A percentile compares a stretch with the other conserved stretches of the same genome.
Evolutionary conservation across 2,888 invertebrate species (phyloP).

Genomic region (Tuberolachnus salignus): DNA sequence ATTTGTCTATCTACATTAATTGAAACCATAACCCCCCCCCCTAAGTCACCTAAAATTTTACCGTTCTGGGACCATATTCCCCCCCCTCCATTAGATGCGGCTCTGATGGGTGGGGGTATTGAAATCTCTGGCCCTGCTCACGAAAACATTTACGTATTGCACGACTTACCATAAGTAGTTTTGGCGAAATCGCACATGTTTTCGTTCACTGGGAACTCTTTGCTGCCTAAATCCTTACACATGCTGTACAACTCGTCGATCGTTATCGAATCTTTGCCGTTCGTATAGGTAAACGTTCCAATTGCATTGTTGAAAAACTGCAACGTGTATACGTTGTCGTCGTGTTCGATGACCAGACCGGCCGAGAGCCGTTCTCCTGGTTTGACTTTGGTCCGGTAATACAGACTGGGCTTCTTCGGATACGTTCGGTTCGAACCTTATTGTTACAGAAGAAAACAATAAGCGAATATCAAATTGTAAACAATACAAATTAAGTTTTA

Average conservation of each 20-base stretch:
- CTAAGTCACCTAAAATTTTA: too few species aligned
- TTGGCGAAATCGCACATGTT: neutral
- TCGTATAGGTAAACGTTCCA: too few species aligned
- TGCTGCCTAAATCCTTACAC: neutral
- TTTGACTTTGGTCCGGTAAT: conserved; percentile 17
- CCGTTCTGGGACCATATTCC: too few species aligned
- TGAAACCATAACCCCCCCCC: too few species aligned
- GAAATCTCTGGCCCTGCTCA: too few species aligned
- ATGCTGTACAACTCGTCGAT: too few species aligned
- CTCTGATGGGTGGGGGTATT: too few species aligned
- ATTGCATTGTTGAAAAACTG: neutral
- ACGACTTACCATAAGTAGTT: neutral
- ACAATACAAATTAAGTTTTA: too few species aligned
- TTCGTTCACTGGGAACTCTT: neutral
- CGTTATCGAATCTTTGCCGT: too few species aligned
- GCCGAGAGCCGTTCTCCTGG: neutral
- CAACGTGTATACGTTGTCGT: neutral
- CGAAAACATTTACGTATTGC: too few species aligned
- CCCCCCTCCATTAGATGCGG: too few species aligned
- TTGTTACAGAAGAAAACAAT: neutral
- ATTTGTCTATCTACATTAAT: too few species aligned
- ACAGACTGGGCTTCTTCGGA: conserved; percentile 25
- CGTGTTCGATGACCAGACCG: neutral
- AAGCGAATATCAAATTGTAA: neutral
- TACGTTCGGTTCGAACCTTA: neutral